Evolutionary conservation across 2,797 vertebrate genomes (phyloP), one percentile per base, ranked within the genome.

Genomic region (Hybognathus amarus): DNA sequence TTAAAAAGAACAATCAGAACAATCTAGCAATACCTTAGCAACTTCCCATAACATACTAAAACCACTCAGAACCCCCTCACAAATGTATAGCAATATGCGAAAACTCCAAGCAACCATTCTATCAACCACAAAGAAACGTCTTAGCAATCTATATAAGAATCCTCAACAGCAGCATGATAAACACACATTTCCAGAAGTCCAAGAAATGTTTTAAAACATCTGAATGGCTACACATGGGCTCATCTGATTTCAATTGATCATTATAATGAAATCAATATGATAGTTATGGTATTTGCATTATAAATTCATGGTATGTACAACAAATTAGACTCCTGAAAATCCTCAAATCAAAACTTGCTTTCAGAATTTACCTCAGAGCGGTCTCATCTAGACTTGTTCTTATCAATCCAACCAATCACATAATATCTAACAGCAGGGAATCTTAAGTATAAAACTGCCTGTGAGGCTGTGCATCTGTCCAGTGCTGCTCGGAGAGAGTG

Each of bases 371-470:
- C 30, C 20, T 79, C 27, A 12, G 45, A 10, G 11, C 73, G 12
- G 27, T 66, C 66, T 61, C 64, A 52, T 42, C 42, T 77, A 45
- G n/a, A 45, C 20, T 24, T 24, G 42, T 40, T 70, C 17, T 18
- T 45, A 54, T 52, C 59, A 83, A 81, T 0, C 45, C 92, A 96
- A 94, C 97, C 96, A 98, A 98, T 97, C 96, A 87, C 92, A 86
- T 92, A 88, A 88, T 93, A 92, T 93, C 90, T 92, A 90, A 93
- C 89, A 91, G 85, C 83, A 92, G 94, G 93, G 94, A 94, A 92
- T 88, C 94, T 88, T 93, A 92, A 93, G 92, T 93, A 94, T 95
- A 95, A 88, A 88, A 77, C 66, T 9, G 56, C 61, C 59, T 64
- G 50, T 40, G 50, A 66, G 75, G 20, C 20, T 69, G 50, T 36